A percentile compares a stretch with the other conserved stretches of the same genome.
Evolutionary conservation across 2,888 invertebrate species (phyloP).

Genomic region (Eudemis profundana): DNA sequence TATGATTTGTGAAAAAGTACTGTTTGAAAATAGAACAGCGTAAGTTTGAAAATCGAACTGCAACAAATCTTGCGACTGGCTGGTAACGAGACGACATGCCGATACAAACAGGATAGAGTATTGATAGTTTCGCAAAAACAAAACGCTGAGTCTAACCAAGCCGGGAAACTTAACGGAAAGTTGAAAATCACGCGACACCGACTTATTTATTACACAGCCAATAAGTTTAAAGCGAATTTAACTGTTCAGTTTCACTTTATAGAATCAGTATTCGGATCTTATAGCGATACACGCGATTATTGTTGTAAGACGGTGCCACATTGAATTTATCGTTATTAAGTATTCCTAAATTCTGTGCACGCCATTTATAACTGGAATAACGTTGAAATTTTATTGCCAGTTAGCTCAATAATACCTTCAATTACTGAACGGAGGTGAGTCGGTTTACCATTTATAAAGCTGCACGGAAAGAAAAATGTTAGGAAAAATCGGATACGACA

Average conservation of each 20-base stretch:
- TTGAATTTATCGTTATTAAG: conserved; percentile 45
- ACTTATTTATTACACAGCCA: conserved; percentile 50
- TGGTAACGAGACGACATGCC: conserved; percentile 12
- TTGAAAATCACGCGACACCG: conserved; percentile 57
- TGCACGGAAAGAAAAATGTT: conserved; percentile 10
- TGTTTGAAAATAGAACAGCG: background rate
- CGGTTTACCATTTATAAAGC: conserved; percentile 20
- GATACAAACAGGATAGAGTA: conserved; percentile 25
- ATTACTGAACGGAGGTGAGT: conserved; percentile 33
- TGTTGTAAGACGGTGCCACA: conserved; percentile 46
- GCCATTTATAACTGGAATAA: conserved; percentile 39
- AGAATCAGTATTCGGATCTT: conserved; percentile 55
- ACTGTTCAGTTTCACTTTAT: conserved; percentile 62
- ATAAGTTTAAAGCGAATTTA: conserved; percentile 60
- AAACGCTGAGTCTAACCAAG: conserved; percentile 23
- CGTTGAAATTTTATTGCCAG: conserved; percentile 39
- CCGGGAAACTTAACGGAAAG: conserved; percentile 44
- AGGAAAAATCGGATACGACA: conserved; percentile 16
- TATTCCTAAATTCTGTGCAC: conserved; percentile 39
- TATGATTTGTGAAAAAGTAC: background rate
- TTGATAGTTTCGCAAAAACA: conserved; percentile 38
- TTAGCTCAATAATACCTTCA: conserved; percentile 35
- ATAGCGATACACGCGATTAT: conserved; percentile 54
- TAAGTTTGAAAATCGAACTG: conserved; percentile 15
- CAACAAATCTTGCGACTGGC: conserved; percentile 25